These are phyloP conservation scores for Bostrychus sinensis DNA, from an alignment of 2,113 vertebrate genomes.

Conservation along the genomic window DNA sequence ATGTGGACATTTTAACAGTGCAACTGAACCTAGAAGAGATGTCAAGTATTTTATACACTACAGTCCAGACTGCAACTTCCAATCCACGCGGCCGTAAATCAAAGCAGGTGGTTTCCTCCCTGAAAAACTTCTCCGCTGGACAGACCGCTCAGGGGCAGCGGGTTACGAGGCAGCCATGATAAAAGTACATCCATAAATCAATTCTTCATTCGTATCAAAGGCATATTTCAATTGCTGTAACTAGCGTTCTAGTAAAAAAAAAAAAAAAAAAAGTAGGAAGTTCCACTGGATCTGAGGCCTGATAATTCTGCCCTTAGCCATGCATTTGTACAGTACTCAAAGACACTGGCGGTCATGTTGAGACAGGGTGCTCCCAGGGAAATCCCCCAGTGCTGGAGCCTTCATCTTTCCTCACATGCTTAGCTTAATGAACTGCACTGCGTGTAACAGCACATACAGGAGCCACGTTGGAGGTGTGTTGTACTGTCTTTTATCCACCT, in stretches of 20 bases:
- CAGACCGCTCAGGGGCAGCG: constrained; percentile 63
- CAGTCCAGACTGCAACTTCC: constrained; percentile 42
- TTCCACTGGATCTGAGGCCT: constrained; percentile 72
- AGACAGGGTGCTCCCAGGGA: constrained; percentile 73
- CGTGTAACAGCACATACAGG: constrained; percentile 74
- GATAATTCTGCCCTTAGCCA: constrained; percentile 73
- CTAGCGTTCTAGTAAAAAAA: constrained; percentile 70
- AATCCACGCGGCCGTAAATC: constrained; percentile 66
- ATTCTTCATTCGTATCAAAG: constrained; percentile 78
- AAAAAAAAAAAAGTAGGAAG: constrained; percentile 49
- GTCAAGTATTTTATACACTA: constrained; percentile 52
- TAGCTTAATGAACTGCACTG: constrained; percentile 70
- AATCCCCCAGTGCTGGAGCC: constrained; percentile 70
- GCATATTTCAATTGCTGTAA: constrained; percentile 76
- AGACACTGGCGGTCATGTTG: constrained; percentile 77
- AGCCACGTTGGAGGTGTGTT: constrained; percentile 62
- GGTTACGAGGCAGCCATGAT: constrained; percentile 72
- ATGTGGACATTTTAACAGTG: constrained; percentile 18
- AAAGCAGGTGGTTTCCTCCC: constrained; percentile 78
- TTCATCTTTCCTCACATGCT: constrained; percentile 70
- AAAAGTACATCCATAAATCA: constrained; percentile 81
- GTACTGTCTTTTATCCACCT: constrained; percentile 65
- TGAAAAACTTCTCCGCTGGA: constrained; percentile 56
- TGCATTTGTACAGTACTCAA: constrained; percentile 74
- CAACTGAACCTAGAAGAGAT: constrained; percentile 39